Conservation (phyloP, 2,888 invertebrate species). For the Tillus elongatus region DNA sequence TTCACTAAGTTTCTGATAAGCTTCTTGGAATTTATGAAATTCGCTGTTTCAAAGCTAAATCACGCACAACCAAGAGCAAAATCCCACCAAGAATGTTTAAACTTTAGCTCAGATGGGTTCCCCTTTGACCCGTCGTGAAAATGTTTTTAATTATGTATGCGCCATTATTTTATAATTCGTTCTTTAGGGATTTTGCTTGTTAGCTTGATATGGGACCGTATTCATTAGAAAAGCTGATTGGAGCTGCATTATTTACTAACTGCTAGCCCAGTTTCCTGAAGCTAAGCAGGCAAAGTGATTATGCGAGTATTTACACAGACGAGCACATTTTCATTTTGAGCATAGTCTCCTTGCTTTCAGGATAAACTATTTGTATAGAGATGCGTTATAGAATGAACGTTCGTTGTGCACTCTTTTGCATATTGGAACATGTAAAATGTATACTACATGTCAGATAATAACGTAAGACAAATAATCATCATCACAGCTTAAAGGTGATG, state of each 20-base stretch:
- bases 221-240: constrained; percentile 26
- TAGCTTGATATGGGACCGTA: constrained; percentile 18
- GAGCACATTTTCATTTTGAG: neutral
- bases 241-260: constrained; percentile 27
- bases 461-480: too few species aligned
- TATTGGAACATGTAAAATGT: too few species aligned
- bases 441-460: too few species aligned
- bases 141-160: constrained; percentile 26
- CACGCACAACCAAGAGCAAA: constrained; percentile 25
- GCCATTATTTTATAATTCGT: constrained; percentile 28
- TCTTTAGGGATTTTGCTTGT: constrained; percentile 24
- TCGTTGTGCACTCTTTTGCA: too few species aligned
- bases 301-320: too few species aligned
- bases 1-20: constrained; percentile 22
- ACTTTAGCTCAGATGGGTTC: constrained; percentile 20
- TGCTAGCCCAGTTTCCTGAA: constrained; percentile 14
- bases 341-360: too few species aligned
- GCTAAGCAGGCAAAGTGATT: neutral
- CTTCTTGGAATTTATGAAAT: constrained; percentile 24
- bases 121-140: constrained; percentile 15
- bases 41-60: constrained; percentile 25
- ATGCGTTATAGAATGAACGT: too few species aligned
- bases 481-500: too few species aligned
- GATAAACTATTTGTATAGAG: too few species aligned
- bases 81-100: constrained; percentile 26